Percentiles rank a stretch among this genome's conserved stretches.
Conservation (phyloP, 2,113 vertebrate species). For the Nansenia antarctica region DNA sequence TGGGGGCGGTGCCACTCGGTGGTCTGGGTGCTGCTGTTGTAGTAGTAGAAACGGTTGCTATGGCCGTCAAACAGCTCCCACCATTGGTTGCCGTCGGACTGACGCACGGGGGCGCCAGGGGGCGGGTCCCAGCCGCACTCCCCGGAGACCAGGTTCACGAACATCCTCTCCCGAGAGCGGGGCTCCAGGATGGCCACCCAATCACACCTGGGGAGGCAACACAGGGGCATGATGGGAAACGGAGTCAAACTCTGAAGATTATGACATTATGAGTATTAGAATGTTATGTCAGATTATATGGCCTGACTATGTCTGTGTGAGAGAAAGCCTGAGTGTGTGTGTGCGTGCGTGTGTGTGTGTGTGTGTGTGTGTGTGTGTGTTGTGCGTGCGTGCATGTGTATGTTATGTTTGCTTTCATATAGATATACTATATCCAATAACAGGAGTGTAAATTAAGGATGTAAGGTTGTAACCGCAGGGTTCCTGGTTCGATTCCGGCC, state of each 20-base stretch:
- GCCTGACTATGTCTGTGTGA: too few species aligned
- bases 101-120: conserved; percentile 68
- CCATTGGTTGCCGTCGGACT: conserved; percentile 80
- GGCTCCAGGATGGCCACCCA: conserved; percentile 84
- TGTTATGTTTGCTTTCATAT: too few species aligned
- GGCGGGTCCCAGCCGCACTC: conserved; percentile 83
- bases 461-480: too few species aligned
- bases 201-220: conserved; percentile 67
- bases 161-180: conserved; percentile 79
- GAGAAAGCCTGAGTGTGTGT: too few species aligned
- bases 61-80: conserved; percentile 82
- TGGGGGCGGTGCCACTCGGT: conserved; percentile 81
- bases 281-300: not conserved
- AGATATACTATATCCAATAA: too few species aligned
- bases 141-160: conserved; percentile 74
- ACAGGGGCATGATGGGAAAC: conserved; percentile 9
- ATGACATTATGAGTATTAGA: too few species aligned
- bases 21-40: conserved; percentile 76
- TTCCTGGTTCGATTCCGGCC: too few species aligned
- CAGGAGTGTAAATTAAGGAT: too few species aligned
- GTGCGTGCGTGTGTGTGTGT: too few species aligned
- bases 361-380: too few species aligned
- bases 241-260: not conserved
- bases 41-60: conserved; percentile 83
- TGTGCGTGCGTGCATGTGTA: too few species aligned